Conservation (phyloP, 2,797 vertebrate species). For the Oreortyx pictus region DNA sequence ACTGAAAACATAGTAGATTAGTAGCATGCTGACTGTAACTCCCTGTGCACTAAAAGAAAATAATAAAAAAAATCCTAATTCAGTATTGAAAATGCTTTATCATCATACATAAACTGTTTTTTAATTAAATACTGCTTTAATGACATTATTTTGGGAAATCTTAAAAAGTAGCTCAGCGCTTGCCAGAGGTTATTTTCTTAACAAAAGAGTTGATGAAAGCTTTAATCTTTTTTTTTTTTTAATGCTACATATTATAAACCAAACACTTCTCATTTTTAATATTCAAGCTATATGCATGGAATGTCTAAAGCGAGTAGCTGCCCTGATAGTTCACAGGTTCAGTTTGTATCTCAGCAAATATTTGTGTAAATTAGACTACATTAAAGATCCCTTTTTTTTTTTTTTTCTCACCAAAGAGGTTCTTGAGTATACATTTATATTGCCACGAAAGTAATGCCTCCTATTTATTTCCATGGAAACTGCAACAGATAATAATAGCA, state of each 20-base stretch:
- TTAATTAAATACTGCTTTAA: constrained; percentile 60
- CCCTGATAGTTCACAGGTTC: not conserved
- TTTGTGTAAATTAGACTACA: not conserved
- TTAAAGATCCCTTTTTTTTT: not conserved
- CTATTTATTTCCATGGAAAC: too few relatives aligned
- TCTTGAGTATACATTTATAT: rapidly evolving
- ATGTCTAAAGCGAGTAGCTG: not conserved
- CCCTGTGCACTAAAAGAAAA: not conserved
- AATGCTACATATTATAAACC: not conserved
- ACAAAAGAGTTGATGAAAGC: constrained; percentile 6
- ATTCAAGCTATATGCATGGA: not conserved
- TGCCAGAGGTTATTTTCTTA: constrained; percentile 42
- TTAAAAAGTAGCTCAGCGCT: constrained; percentile 27
- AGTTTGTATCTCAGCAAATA: not conserved
- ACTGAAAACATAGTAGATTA: not conserved
- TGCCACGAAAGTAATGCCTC: too few relatives aligned
- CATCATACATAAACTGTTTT: not conserved
- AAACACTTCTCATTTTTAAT: not conserved
- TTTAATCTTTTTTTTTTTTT: not conserved
- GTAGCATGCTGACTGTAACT: not conserved
- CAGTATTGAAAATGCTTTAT: constrained; percentile 31
- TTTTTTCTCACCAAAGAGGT: not conserved
- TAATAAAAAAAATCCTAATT: constrained; percentile 12
- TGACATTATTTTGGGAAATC: constrained; percentile 15
- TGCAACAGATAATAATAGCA: too few relatives aligned